Conservation (phyloP, 2,113 vertebrate genomes). For the Percopsis transmontana region DNA sequence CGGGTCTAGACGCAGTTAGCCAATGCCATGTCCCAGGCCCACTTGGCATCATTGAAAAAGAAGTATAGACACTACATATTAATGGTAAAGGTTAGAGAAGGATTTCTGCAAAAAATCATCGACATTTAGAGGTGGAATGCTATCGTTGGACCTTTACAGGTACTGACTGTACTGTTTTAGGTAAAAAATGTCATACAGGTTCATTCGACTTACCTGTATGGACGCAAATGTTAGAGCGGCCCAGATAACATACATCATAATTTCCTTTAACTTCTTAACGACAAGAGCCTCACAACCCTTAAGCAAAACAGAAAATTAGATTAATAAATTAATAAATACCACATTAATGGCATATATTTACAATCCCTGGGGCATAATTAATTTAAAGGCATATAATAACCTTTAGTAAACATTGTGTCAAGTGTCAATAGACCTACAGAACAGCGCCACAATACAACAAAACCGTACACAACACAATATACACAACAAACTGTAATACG, state of each 20-base stretch:
- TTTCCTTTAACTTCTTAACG: constrained; percentile 96
- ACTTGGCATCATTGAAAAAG: neutral
- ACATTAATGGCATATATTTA: neutral
- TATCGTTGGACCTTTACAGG: too few relatives aligned
- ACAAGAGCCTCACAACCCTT: constrained; percentile 95
- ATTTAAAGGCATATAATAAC: neutral
- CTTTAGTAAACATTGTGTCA: too few relatives aligned
- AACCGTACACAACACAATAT: too few relatives aligned
- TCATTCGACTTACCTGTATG: constrained; percentile 85
- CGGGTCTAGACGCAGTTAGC: too few relatives aligned
- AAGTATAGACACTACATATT: neutral
- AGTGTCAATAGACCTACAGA: too few relatives aligned
- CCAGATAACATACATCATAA: constrained; percentile 99
- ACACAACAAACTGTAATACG: too few relatives aligned
- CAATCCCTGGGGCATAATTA: constrained; percentile 10
- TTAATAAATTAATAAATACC: neutral
- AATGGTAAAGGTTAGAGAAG: neutral
- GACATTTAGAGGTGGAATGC: too few relatives aligned
- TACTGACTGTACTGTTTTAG: neutral
- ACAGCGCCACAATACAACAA: too few relatives aligned
- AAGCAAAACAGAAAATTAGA: constrained; percentile 1
- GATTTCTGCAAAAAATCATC: too few relatives aligned
- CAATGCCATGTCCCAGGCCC: too few relatives aligned
- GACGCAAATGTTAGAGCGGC: constrained; percentile 93
- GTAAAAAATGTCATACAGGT: neutral